phyloP scores from a whole-genome alignment of 2,888 invertebrate genomes.

The Ennomos quercinarius region DNA sequence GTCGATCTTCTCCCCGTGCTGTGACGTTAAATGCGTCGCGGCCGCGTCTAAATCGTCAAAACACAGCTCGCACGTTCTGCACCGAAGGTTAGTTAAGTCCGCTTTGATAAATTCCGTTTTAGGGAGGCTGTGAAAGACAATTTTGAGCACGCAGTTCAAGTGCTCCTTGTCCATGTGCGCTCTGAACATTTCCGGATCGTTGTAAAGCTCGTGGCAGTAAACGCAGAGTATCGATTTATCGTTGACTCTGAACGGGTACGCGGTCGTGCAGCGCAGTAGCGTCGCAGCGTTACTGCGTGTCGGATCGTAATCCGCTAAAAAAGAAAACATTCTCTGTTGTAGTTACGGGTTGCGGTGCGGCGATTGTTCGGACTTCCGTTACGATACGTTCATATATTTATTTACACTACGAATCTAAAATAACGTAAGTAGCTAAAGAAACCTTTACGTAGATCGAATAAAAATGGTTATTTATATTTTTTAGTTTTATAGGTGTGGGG shows the following conservation, averaged over 20 bases:
- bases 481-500: background rate
- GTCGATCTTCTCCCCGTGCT: constrained; percentile 57
- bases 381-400: constrained; percentile 2
- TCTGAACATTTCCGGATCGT: constrained; percentile 67
- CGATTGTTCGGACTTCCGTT: constrained; percentile 17
- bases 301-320: constrained; percentile 76
- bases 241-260: constrained; percentile 76
- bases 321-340: constrained; percentile 63
- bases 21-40: constrained; percentile 57
- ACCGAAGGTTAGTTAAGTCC: constrained; percentile 66
- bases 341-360: constrained; percentile 18
- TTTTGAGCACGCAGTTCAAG: constrained; percentile 61
- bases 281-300: constrained; percentile 73
- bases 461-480: too few relatives aligned
- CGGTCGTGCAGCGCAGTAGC: constrained; percentile 72
- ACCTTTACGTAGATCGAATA: background rate
- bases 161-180: constrained; percentile 71
- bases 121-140: constrained; percentile 71
- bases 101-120: constrained; percentile 75
- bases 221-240: constrained; percentile 77
- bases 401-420: background rate
- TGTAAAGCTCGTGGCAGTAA: constrained; percentile 73
- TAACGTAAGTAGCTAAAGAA: too few relatives aligned
- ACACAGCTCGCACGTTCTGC: constrained; percentile 58
- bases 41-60: constrained; percentile 56